phyloP scores from a whole-genome alignment of 2,113 vertebrate genomes.

The Etheostoma cragini region DNA sequence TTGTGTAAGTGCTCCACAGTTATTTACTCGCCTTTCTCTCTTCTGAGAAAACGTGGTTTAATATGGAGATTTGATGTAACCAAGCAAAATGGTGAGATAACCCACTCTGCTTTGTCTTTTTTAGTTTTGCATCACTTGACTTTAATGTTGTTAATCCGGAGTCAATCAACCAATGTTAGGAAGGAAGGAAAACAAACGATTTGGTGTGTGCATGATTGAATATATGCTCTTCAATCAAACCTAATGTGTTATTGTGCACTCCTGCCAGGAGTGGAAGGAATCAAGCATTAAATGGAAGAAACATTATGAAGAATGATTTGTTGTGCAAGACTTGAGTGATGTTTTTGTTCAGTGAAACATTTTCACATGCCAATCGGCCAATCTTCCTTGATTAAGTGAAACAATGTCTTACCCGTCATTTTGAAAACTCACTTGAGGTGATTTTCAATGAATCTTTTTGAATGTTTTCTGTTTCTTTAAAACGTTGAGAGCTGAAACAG shows the following conservation, averaged over 20 bases:
- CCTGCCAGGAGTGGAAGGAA: background rate
- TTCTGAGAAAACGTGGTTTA: constrained; percentile 6
- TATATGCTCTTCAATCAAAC: constrained; percentile 23
- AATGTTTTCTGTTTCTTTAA: background rate
- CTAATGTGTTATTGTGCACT: constrained; percentile 9
- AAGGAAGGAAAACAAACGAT: constrained; percentile 13
- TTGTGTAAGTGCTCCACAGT: background rate
- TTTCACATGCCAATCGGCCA: background rate
- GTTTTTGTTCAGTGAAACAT: background rate
- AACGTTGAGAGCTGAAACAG: background rate
- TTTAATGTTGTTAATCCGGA: background rate
- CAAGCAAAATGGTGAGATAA: background rate
- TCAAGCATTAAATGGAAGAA: background rate
- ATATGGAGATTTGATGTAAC: background rate
- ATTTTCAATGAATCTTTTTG: background rate
- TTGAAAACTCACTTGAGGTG: background rate
- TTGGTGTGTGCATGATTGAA: background rate
- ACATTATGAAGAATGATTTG: background rate
- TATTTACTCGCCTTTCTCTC: constrained; percentile 1
- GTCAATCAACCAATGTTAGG: background rate
- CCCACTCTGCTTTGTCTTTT: background rate
- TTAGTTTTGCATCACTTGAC: background rate
- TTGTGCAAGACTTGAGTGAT: background rate
- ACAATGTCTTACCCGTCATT: too few relatives aligned
- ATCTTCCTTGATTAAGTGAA: background rate